Conservation (phyloP, 2,113 vertebrate species). For the Oreochromis spilurus region DNA sequence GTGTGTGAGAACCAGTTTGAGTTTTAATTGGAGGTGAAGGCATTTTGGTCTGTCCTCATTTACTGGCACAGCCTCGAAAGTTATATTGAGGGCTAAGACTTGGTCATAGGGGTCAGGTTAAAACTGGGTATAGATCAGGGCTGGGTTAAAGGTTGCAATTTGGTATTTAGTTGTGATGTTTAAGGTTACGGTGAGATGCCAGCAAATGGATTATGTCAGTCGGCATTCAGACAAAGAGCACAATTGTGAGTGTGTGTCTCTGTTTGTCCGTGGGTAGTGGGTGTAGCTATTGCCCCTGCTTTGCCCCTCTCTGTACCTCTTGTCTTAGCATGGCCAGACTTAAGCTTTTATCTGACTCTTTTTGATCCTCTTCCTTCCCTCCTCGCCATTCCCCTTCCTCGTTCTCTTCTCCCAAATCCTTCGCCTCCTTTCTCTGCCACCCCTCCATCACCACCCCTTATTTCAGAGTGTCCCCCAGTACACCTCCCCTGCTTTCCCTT, state of each 20-base stretch:
- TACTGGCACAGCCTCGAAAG: background rate
- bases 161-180: background rate
- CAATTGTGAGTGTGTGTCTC: background rate
- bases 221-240: background rate
- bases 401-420: conserved; percentile 23
- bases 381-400: background rate
- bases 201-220: background rate
- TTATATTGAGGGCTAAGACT: background rate
- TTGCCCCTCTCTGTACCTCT: conserved; percentile 8
- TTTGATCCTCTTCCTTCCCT: conserved; percentile 6
- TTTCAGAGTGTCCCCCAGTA: background rate
- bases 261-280: background rate
- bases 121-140: background rate
- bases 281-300: background rate
- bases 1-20: background rate
- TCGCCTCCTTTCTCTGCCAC: conserved; percentile 23
- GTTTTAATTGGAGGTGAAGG: background rate
- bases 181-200: background rate
- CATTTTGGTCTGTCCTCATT: background rate
- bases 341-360: conserved; percentile 12
- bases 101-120: background rate
- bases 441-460: conserved; percentile 9
- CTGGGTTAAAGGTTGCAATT: background rate
- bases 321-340: conserved; percentile 27
- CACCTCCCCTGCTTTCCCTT: conserved; percentile 27